Base-by-base conservation (phyloP, 1,140 invertebrate genomes). In the Pogonomyrmex californicus region DNA sequence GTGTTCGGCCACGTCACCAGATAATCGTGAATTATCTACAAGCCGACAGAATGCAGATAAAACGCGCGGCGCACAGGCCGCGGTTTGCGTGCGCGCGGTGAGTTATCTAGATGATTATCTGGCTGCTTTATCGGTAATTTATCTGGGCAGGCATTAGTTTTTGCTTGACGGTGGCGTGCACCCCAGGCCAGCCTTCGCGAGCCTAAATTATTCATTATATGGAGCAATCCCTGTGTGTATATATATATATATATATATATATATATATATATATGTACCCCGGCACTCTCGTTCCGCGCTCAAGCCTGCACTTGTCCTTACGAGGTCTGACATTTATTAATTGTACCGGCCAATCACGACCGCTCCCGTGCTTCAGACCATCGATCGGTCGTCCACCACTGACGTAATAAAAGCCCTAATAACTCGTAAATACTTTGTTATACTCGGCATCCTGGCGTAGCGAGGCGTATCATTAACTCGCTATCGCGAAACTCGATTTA, bases 141-240 rank as follows among this genome's bases (percentile, higher is more conserved):
- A 95, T 95, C 95, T 94, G 94, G 91, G 94, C 94, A 94, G 93
- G 94, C 95, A 95, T 95, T 95, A 94, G 94, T 94, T 95, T 95
- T 95, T 94, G 93, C 93, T 91, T 91, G 92, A 90, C 93, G 92
- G 92, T 95, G 93, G 94, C 94, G 94, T 94, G 94, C 93, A 93
- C 91, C 86, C 91, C 63, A 81, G 89, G 85, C 87, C 91, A 92
- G 86, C 91, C 91, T 93, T 92, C 91, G 89, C 91, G 60, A 86
- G 86, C 88, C 93, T 94, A 94, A 94, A 94, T 95, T 95, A 95
- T 94, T 95, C 94, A 94, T 94, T 94, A 93, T 93, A 92, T 92
- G 90, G 92, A 93, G 90, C 93, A 92, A 93, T 93, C 88, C 85
- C 83, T 44, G 66, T 68, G 41, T 33, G 41, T 58, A 76, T 2